phyloP scores from a whole-genome alignment of 2,113 vertebrate genomes.

The Lampris megalopsis region DNA sequence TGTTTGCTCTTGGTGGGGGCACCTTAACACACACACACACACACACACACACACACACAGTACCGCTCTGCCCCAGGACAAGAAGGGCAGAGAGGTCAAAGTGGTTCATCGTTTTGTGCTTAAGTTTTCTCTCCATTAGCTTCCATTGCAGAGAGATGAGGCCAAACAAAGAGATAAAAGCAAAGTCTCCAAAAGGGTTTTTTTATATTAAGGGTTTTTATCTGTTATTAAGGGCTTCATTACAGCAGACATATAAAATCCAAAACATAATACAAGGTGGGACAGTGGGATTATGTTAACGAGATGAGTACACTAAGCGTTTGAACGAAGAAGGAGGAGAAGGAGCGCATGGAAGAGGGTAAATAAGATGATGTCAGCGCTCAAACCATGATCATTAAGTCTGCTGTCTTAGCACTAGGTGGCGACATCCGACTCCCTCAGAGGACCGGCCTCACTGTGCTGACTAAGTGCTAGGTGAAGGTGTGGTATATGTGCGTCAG shows the following conservation, averaged over 20 bases:
- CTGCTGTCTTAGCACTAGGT: conserved; percentile 64
- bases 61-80: conserved; percentile 1
- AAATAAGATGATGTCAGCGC: conserved; percentile 43
- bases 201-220: background rate
- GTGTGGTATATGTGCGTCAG: conserved; percentile 29
- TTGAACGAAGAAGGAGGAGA: background rate
- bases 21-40: background rate
- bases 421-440: conserved; percentile 61
- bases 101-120: background rate
- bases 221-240: background rate
- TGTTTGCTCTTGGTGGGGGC: conserved; percentile 32
- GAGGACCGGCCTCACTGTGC: conserved; percentile 48
- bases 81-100: conserved; percentile 35
- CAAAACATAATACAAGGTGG: background rate
- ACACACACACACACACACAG: conserved; percentile 4
- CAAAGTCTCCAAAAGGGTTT: background rate
- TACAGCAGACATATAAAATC: background rate
- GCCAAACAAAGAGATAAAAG: background rate
- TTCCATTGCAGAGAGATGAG: background rate
- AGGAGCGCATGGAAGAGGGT: background rate
- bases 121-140: background rate
- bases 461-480: conserved; percentile 71
- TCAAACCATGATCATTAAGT: conserved; percentile 16
- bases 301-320: background rate
- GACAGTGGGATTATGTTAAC: background rate